Evolutionary conservation across 2,113 vertebrate genomes (phyloP).

Genomic region (Nansenia antarctica): DNA sequence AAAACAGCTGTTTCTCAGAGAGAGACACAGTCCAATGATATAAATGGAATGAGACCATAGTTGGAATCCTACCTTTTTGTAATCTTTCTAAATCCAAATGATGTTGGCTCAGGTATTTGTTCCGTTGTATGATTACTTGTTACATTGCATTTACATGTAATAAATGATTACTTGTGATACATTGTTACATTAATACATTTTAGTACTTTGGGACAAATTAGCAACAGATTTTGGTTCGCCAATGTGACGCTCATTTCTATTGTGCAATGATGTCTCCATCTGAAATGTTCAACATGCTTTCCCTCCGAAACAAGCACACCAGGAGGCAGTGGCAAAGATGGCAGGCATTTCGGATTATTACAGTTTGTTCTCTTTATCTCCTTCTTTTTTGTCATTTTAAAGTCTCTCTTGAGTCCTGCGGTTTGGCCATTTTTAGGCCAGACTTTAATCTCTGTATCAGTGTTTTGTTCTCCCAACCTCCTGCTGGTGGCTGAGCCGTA

Average conservation of each 20-base stretch:
- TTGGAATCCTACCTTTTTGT: too few relatives aligned
- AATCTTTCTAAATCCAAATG: too few relatives aligned
- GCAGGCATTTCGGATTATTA: slow-evolving; percentile 27
- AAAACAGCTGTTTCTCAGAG: slow-evolving; percentile 69
- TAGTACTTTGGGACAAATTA: neutral
- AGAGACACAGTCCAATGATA: too few relatives aligned
- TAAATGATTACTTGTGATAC: too few relatives aligned
- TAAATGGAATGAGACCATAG: too few relatives aligned
- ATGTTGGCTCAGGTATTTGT: too few relatives aligned
- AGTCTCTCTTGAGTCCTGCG: slow-evolving; percentile 55
- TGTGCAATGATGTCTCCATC: neutral
- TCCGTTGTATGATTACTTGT: too few relatives aligned
- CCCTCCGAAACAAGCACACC: slow-evolving; percentile 4
- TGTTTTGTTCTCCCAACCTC: slow-evolving; percentile 70
- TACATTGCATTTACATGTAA: too few relatives aligned
- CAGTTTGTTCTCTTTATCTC: slow-evolving; percentile 50
- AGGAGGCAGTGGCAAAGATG: slow-evolving; percentile 19
- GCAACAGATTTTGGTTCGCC: neutral
- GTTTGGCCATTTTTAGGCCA: slow-evolving; percentile 63
- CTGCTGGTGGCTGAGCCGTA: slow-evolving; percentile 71
- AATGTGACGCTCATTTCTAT: neutral
- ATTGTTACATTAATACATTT: neutral
- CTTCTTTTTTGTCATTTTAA: slow-evolving; percentile 61
- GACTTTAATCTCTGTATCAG: slow-evolving; percentile 69
- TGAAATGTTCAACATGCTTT: slow-evolving; percentile 17